These are phyloP conservation scores for Nowickia ferox DNA, from an alignment of 2,888 invertebrate genomes.

Conservation along the genomic window DNA sequence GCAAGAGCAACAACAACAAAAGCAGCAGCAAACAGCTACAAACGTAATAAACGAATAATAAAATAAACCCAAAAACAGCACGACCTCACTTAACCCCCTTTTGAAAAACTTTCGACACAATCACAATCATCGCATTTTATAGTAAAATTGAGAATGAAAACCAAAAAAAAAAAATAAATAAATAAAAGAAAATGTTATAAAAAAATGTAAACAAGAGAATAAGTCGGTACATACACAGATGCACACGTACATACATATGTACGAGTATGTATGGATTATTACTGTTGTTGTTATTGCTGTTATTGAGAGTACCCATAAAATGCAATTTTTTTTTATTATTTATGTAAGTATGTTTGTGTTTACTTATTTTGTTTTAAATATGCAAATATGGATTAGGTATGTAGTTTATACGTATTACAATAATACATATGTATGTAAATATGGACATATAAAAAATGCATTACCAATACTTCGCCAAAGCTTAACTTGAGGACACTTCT, in stretches of 20 bases:
- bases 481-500: slow-evolving; percentile 5
- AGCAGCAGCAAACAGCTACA: slow-evolving; percentile 59
- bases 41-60: slow-evolving; percentile 66
- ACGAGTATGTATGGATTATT: slow-evolving; percentile 16
- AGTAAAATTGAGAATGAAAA: slow-evolving; percentile 62
- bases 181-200: neutral
- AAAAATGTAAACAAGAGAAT: slow-evolving; percentile 59
- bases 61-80: slow-evolving; percentile 66
- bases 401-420: neutral
- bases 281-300: slow-evolving; percentile 4
- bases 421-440: neutral
- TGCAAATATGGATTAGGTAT: neutral
- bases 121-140: slow-evolving; percentile 50
- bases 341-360: neutral
- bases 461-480: slow-evolving; percentile 15
- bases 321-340: slow-evolving; percentile 25
- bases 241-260: neutral
- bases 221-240: slow-evolving; percentile 15
- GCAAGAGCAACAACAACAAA: slow-evolving; percentile 39
- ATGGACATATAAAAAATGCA: neutral
- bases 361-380: neutral
- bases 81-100: slow-evolving; percentile 73
- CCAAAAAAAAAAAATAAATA: neutral
- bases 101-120: slow-evolving; percentile 49
- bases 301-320: slow-evolving; percentile 29